A percentile compares a stretch with the other conserved stretches of the same genome.
These are phyloP conservation scores for Mylabris sibirica DNA, from an alignment of 2,888 invertebrate species.

Conservation along the genomic window DNA sequence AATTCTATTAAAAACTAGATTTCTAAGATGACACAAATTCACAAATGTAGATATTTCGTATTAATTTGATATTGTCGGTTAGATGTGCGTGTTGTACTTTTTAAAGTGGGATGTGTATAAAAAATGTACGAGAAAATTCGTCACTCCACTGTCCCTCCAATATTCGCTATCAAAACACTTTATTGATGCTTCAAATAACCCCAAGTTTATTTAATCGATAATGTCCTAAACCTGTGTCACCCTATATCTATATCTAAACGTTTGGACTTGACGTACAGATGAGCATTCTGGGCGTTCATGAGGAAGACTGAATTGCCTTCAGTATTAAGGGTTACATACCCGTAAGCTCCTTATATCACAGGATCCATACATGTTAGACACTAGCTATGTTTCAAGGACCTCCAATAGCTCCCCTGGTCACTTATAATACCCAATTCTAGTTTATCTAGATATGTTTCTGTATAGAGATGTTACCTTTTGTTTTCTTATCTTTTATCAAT, in stretches of 20 bases:
- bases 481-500: constrained; percentile 28
- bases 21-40: no score
- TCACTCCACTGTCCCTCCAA: background rate
- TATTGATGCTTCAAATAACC: background rate
- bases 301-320: constrained; percentile 22
- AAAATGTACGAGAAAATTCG: background rate
- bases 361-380: constrained; percentile 9
- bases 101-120: background rate
- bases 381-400: constrained; percentile 17
- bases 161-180: background rate
- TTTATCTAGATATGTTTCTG: background rate
- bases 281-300: constrained; percentile 28
- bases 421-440: constrained; percentile 26
- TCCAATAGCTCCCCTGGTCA: constrained; percentile 28
- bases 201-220: constrained; percentile 25
- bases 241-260: constrained; percentile 12
- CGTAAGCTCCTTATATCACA: constrained; percentile 26
- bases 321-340: constrained; percentile 13
- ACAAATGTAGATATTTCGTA: no score
- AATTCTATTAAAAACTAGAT: no score
- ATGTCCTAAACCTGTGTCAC: constrained; percentile 22
- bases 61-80: no score
- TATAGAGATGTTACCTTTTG: constrained; percentile 11
- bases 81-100: no score
- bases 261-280: constrained; percentile 17